Evolutionary conservation across 1,140 invertebrate species (phyloP).

Genomic region (Drosophila mayri): DNA sequence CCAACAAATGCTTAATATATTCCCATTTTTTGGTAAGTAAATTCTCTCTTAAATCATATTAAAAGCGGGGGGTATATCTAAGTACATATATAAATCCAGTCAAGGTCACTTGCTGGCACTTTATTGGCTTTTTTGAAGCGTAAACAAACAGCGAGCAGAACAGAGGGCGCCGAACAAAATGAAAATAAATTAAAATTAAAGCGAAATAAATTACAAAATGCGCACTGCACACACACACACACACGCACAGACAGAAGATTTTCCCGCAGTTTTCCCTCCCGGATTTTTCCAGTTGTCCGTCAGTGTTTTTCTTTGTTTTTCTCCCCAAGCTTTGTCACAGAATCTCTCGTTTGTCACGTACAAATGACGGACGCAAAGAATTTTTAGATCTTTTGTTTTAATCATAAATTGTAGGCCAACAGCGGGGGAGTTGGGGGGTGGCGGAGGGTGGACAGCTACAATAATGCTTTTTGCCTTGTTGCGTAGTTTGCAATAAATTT

Average conservation of each 20-base stretch:
- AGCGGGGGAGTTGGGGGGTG: neutral
- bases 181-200: slow-evolving; percentile 78
- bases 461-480: slow-evolving; percentile 53
- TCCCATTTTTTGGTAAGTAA: no score
- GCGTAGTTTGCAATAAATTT: slow-evolving; percentile 75
- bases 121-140: neutral
- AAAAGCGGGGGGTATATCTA: neutral
- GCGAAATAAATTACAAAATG: slow-evolving; percentile 72
- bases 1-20: no score
- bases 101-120: slow-evolving; percentile 14
- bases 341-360: slow-evolving; percentile 57
- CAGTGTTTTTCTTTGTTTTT: neutral
- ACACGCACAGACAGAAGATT: neutral
- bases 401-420: slow-evolving; percentile 68
- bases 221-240: slow-evolving; percentile 16
- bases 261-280: slow-evolving; percentile 16
- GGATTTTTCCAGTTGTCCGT: slow-evolving; percentile 4
- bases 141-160: slow-evolving; percentile 11
- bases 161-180: slow-evolving; percentile 1
- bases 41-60: no score
- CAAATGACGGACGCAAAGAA: slow-evolving; percentile 37
- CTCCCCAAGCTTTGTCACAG: slow-evolving; percentile 20
- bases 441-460: slow-evolving; percentile 29
- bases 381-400: slow-evolving; percentile 74
- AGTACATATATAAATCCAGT: neutral